Evolutionary conservation across 30 jellyfish, hydroid and myxozoan genomes (phyloP).

Genomic region (Chrysaora quinquecirrha): DNA sequence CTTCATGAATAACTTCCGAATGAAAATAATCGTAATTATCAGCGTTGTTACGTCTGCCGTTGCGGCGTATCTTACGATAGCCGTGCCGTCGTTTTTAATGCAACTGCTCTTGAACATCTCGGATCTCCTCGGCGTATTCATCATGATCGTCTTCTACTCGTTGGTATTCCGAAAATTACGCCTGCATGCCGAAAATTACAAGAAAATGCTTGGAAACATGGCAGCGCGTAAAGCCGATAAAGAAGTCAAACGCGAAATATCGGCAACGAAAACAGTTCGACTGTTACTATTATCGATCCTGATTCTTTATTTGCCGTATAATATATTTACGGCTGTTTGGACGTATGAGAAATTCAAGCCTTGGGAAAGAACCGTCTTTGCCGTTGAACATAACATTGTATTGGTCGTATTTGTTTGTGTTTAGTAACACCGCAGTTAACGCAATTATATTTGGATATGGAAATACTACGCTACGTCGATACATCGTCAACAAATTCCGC

Average conservation of each 20-base stretch:
- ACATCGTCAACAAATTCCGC: neutral
- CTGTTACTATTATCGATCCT: constrained; percentile 3
- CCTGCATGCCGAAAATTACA: constrained; percentile 26
- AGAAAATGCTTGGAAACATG: neutral
- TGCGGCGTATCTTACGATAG: neutral
- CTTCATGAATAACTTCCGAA: constrained; percentile 46
- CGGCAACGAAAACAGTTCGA: constrained; percentile 28
- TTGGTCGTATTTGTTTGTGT: neutral
- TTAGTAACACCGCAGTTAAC: constrained; percentile 9
- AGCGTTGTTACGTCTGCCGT: constrained; percentile 22
- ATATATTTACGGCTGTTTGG: constrained; percentile 21
- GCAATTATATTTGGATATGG: constrained; percentile 19
- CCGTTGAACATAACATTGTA: neutral
- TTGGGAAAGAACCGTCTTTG: neutral
- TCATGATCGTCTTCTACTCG: constrained; percentile 21
- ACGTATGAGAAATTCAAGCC: constrained; percentile 12
- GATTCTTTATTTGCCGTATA: constrained; percentile 28
- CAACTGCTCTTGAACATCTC: constrained; percentile 9
- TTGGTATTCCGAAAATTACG: constrained; percentile 27
- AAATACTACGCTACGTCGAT: constrained; percentile 15
- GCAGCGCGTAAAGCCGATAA: neutral
- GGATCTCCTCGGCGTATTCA: neutral
- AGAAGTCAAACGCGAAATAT: neutral
- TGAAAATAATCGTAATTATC: constrained; percentile 4
- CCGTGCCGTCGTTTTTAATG: neutral